Conservation (phyloP, 1,140 invertebrate species). For the Zeugodacus cucurbitae region DNA sequence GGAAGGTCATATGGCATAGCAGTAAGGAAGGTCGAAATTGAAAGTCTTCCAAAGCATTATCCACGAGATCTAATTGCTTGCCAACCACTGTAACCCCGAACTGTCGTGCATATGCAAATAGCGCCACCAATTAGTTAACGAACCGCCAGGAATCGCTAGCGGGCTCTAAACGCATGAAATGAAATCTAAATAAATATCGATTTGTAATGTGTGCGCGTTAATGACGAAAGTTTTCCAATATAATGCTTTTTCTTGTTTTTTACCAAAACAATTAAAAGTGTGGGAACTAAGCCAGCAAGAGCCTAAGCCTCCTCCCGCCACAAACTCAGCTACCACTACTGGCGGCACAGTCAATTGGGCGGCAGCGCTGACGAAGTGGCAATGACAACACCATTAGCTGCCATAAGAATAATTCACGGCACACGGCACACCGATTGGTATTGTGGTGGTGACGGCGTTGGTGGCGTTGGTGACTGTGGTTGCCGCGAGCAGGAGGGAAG, state of each 20-base stretch:
- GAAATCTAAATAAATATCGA: conserved; percentile 13
- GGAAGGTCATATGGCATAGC: no score
- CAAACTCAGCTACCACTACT: not conserved
- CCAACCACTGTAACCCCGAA: not conserved
- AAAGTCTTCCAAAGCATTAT: no score
- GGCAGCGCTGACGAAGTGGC: not conserved
- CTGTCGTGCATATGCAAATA: not conserved
- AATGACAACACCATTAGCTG: conserved; percentile 11
- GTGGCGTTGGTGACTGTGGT: not conserved
- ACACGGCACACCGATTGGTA: not conserved
- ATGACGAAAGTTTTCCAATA: not conserved
- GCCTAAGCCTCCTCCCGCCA: not conserved
- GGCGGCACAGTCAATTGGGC: not conserved
- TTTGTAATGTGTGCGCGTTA: not conserved
- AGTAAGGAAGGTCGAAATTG: no score
- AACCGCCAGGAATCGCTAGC: not conserved
- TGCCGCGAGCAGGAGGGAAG: not conserved
- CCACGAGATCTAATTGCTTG: no score
- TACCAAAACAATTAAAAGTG: conserved; percentile 1
- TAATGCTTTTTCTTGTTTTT: not conserved
- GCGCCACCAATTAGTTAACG: not conserved
- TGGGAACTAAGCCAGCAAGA: not conserved
- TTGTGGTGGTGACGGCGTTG: not conserved
- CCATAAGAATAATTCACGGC: not conserved
- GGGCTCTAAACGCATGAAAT: not conserved